Evolutionary conservation across 2,797 vertebrate species (phyloP), one percentile per base, ranked within the genome.

Genomic region (Simalia tracyae): DNA sequence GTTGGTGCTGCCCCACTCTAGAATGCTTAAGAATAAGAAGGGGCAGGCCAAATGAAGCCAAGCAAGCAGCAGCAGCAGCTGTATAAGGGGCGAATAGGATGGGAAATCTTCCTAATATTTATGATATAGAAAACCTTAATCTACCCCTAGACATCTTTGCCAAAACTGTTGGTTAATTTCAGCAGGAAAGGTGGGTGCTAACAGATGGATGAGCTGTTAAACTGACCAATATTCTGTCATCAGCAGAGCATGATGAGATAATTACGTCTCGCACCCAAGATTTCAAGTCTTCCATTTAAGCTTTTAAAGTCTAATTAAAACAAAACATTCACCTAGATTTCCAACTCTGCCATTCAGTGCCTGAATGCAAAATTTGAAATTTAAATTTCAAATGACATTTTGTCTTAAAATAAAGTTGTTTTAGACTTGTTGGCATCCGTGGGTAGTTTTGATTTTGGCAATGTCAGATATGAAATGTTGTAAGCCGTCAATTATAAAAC

Each of bases 401-500:
- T 89, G 64, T 84, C 46, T 84, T 63, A 66, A 81, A 85, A 19
- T 63, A 66, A 81, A 85, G 26, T 66, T 92, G 50, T 26, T 66
- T 61, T 91, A 72, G n/a, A 26, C 31, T 26, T 76, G 36, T 4
- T 86, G 19, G 72, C 88, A 88, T 60, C 59, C 91, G 90, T 92
- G 90, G 17, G 90, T 95, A 92, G 90, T 84, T 91, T 94, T 92
- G 76, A 89, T 88, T 85, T 84, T 89, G 54, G 76, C 54, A 89
- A 46, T 68, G 61, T 89, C 15, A 85, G 68, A 59, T 60, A 54
- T 60, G 17, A 89, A 92, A 86, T 54, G 2, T 50, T 89, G 59
- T 46, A 86, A 72, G 7, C 36, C 89, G 50, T 89, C 81, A 86
- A 31, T 56, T 31, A n/a, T 31, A 92, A 89, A 86, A 89, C 28